Evolutionary conservation across 2,888 invertebrate species (phyloP), one percentile per base, ranked within the genome.

Genomic region (Thereva nobilitata): DNA sequence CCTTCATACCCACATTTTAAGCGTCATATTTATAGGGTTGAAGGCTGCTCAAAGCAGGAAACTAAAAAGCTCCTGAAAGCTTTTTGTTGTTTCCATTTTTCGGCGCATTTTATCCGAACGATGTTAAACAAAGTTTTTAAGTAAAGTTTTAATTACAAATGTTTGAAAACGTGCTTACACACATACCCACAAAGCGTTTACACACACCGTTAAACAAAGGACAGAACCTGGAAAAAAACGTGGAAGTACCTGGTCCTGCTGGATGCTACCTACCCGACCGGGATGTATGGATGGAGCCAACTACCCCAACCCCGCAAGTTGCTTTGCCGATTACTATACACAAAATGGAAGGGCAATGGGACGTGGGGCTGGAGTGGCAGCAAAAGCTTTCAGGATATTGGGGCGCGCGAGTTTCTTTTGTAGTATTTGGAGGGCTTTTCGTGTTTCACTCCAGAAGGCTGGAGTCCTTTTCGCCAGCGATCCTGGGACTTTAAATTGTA

Each of bases 91-190:
- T 38, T 59, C 57, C 10, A 47, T 59, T 47, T 59, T 37, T 38
- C 57, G 57, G 47, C 37, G 57, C 47, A 47, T 38, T 59, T 59
- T 8, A 23, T 38, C 57, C 57, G 57, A 44, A 59, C 37, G 34
- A 59, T 59, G 57, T 59, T 59, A 47, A 59, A 59, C 47, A 59
- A 59, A 59, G 57, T 59, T 59, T 23, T 59, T 59, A 37, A 50
- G 34, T 50, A 41, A 61, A 61, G 50, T 61, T 61, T 61, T 50
- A 61, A 61, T 61, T 61, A 42, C 61, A 61, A 61, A 61, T 61
- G 50, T 61, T 61, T 61, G 50, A 61, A 50, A 61, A 61, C 38
- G 47, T 37, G 38, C 47, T 37, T 34, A 47, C 55, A 12, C 10
- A 55, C 23, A 44, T 23, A 2, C 34, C 6, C 40, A 23, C 23